phyloP scores from a whole-genome alignment of 2,888 invertebrate species.

The Pterostichus niger region DNA sequence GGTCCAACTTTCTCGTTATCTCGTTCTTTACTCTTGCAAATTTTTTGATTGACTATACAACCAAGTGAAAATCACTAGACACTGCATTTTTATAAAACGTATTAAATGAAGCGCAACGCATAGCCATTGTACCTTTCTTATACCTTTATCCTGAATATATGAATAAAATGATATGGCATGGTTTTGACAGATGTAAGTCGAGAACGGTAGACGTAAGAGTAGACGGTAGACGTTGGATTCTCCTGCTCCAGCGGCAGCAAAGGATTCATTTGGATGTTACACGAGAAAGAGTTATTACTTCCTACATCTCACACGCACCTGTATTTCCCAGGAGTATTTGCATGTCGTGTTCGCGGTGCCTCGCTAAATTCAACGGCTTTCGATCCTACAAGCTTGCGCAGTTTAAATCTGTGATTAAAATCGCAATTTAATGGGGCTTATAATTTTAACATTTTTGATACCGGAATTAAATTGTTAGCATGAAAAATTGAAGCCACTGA shows the following conservation, averaged over 20 bases:
- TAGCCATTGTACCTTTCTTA: not conserved
- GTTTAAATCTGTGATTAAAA: slow-evolving; percentile 52
- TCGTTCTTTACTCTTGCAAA: too few species aligned
- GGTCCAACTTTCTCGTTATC: too few species aligned
- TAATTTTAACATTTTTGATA: slow-evolving; percentile 16
- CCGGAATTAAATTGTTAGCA: not conserved
- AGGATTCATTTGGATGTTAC: slow-evolving; percentile 26
- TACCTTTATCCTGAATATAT: slow-evolving; percentile 20
- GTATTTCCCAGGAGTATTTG: slow-evolving; percentile 51
- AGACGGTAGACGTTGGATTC: slow-evolving; percentile 22
- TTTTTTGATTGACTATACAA: too few species aligned
- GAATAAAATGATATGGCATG: slow-evolving; percentile 26
- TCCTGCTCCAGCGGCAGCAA: not conserved
- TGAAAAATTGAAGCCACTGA: slow-evolving; percentile 17
- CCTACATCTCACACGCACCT: slow-evolving; percentile 38
- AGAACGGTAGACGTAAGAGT: slow-evolving; percentile 7
- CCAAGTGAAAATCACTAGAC: too few species aligned
- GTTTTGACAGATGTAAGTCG: slow-evolving; percentile 23
- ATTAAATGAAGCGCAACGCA: not conserved
- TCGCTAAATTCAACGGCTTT: slow-evolving; percentile 45
- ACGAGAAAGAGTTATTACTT: slow-evolving; percentile 53
- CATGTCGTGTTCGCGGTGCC: not conserved
- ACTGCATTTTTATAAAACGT: not conserved
- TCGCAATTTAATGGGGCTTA: slow-evolving; percentile 46
- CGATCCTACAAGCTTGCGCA: not conserved